phyloP scores from a whole-genome alignment of 1,140 invertebrate genomes.

The Orussus abietinus region DNA sequence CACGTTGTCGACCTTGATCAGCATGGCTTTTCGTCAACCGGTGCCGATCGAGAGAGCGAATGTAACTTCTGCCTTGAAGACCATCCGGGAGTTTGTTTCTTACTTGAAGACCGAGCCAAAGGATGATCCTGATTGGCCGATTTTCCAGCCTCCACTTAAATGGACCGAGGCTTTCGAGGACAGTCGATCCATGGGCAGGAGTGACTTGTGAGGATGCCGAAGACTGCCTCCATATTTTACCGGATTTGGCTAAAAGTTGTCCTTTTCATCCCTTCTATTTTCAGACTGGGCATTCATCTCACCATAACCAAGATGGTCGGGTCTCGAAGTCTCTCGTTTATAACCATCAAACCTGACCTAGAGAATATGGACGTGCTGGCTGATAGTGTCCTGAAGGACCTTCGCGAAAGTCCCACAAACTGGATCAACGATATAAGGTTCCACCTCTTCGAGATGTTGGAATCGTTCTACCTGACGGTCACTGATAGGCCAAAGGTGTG shows the following conservation, averaged over 20 bases:
- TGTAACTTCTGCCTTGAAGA: constrained; percentile 31
- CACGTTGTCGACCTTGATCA: constrained; percentile 31
- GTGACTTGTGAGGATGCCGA: constrained; percentile 32
- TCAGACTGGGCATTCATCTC: constrained; percentile 36
- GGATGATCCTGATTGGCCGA: constrained; percentile 24
- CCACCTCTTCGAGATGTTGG: constrained; percentile 32
- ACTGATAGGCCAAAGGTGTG: constrained; percentile 35
- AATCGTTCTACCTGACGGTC: constrained; percentile 42
- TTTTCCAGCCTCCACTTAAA: constrained; percentile 24
- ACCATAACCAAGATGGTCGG: constrained; percentile 35
- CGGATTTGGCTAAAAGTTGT: neutral
- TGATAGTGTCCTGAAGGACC: constrained; percentile 26
- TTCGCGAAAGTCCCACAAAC: constrained; percentile 23
- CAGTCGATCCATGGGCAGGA: constrained; percentile 27
- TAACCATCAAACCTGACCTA: constrained; percentile 31
- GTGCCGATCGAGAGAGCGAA: constrained; percentile 32
- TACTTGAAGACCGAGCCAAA: constrained; percentile 26
- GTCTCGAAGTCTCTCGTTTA: constrained; percentile 26
- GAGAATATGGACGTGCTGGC: constrained; percentile 37
- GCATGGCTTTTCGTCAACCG: constrained; percentile 27
- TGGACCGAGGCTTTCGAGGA: constrained; percentile 34
- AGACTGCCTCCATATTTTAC: neutral
- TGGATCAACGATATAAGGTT: constrained; percentile 37
- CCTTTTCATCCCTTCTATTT: neutral
- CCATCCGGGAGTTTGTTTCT: constrained; percentile 25